These are phyloP conservation scores for Nephrocerus scutellatus DNA, from an alignment of 2,888 invertebrate species.

Conservation along the genomic window DNA sequence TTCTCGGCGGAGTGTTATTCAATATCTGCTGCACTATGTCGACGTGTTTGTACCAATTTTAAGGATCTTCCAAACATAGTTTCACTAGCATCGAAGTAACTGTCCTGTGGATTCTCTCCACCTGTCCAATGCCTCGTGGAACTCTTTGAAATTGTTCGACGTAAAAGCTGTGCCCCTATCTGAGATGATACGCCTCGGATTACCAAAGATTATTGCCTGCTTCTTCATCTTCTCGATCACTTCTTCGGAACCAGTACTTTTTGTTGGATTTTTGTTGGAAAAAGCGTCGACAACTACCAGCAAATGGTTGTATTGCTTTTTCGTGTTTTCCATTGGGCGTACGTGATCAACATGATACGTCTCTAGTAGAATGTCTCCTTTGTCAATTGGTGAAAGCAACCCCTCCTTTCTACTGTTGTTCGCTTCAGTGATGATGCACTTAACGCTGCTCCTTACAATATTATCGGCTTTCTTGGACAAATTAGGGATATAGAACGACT, in stretches of 20 bases:
- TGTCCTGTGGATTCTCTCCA: conserved; percentile 32
- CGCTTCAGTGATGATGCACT: conserved; percentile 20
- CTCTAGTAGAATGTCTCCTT: conserved; percentile 5
- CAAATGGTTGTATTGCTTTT: conserved; percentile 36
- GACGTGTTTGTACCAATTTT: conserved; percentile 28
- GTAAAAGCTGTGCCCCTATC: conserved; percentile 42
- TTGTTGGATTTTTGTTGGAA: conserved; percentile 34
- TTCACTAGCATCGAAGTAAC: conserved; percentile 37
- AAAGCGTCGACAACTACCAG: conserved; percentile 35
- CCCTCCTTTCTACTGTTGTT: conserved; percentile 35
- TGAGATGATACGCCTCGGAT: conserved; percentile 31
- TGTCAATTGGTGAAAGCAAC: conserved; percentile 12
- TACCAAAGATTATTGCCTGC: conserved; percentile 18
- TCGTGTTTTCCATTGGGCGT: conserved; percentile 32
- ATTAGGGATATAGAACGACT: conserved; percentile 27
- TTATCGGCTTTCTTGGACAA: conserved; percentile 7
- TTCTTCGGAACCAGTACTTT: conserved; percentile 27
- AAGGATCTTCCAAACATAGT: conserved; percentile 30
- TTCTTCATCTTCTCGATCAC: conserved; percentile 27
- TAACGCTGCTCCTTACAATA: conserved; percentile 14
- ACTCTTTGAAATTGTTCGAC: conserved; percentile 32
- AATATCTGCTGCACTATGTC: conserved; percentile 15
- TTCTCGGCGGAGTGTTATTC: conserved; percentile 17
- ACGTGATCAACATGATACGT: conserved; percentile 38
- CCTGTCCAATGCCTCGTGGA: conserved; percentile 35